A percentile compares a stretch with the other conserved stretches of the same genome.
Evolutionary conservation across 2,888 invertebrate species (phyloP).

Genomic region (Biston stratarius): DNA sequence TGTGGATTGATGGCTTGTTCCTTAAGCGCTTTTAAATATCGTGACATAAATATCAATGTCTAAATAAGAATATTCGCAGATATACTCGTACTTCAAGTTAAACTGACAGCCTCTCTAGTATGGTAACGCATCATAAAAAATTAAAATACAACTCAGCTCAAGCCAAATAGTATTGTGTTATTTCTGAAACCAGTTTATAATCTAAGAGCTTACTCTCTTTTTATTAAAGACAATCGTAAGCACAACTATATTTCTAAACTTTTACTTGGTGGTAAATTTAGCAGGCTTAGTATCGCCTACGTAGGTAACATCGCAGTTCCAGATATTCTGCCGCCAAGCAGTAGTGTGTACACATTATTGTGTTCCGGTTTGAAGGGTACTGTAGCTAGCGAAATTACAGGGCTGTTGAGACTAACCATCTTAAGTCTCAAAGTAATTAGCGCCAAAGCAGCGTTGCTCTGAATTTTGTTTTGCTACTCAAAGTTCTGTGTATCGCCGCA

Average conservation of each 20-base stretch:
- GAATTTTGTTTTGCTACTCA: too few relatives aligned
- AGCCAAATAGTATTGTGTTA: conserved; percentile 31
- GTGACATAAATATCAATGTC: conserved; percentile 35
- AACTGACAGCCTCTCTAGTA: conserved; percentile 37
- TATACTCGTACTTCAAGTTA: conserved; percentile 26
- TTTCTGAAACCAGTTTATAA: conserved; percentile 24
- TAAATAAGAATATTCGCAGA: conserved; percentile 42
- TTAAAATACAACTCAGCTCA: conserved; percentile 39
- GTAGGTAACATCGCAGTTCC: too few relatives aligned
- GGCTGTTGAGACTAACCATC: too few relatives aligned
- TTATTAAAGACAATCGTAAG: background rate
- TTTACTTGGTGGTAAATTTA: background rate
- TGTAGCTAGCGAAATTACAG: too few relatives aligned
- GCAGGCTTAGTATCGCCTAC: too few relatives aligned
- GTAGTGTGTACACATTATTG: too few relatives aligned
- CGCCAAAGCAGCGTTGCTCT: too few relatives aligned
- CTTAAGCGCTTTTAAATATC: conserved; percentile 4
- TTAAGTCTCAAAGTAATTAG: too few relatives aligned
- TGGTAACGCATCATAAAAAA: conserved; percentile 61
- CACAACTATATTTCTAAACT: background rate
- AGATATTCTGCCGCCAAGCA: too few relatives aligned
- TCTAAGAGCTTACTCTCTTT: conserved; percentile 28
- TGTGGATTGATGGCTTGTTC: conserved; percentile 5
- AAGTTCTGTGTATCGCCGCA: too few relatives aligned
- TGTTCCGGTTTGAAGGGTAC: too few relatives aligned